A percentile compares a stretch with the other conserved stretches of the same genome.
These are phyloP conservation scores for Telmatherina bonti DNA, from an alignment of 2,797 vertebrate species.

Conservation along the genomic window DNA sequence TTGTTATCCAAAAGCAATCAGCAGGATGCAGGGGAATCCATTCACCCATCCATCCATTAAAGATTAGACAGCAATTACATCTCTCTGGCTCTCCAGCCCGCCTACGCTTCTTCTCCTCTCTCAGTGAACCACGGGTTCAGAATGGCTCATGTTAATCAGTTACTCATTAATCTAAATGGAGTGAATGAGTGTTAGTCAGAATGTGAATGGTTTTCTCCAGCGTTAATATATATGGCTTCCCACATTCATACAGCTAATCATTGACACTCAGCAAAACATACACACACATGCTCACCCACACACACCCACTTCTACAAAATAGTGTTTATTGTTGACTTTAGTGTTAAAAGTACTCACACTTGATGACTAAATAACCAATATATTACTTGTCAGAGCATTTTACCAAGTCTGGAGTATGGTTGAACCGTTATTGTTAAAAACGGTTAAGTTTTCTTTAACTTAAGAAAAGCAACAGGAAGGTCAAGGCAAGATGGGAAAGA, in stretches of 20 bases:
- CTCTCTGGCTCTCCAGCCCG: constrained; percentile 24
- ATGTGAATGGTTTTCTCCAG: constrained; percentile 55
- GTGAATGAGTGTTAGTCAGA: constrained; percentile 69
- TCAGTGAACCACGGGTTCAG: constrained; percentile 38
- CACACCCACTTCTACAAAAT: constrained; percentile 2
- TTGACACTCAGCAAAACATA: constrained; percentile 3
- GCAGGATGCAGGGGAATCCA: constrained; percentile 50
- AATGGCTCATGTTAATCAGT: constrained; percentile 66
- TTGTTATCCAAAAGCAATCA: constrained; percentile 45
- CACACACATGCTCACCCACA: no score
- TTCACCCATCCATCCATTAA: constrained; percentile 52
- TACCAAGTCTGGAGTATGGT: not conserved
- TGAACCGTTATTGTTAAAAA: not conserved
- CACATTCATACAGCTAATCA: constrained; percentile 59
- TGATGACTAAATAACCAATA: constrained; percentile 23
- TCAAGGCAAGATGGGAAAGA: not conserved
- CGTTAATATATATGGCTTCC: constrained; percentile 66
- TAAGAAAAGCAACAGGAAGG: not conserved
- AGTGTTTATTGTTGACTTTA: constrained; percentile 21
- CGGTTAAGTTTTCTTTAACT: not conserved
- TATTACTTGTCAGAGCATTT: not conserved
- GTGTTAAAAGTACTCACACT: constrained; percentile 17
- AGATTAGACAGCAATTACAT: constrained; percentile 53
- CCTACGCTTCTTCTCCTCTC: constrained; percentile 13
- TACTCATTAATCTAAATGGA: constrained; percentile 69